Evolutionary conservation across 2,797 vertebrate species (phyloP), one percentile per base, ranked within the genome.

Genomic region (Microctenopoma lineatum): DNA sequence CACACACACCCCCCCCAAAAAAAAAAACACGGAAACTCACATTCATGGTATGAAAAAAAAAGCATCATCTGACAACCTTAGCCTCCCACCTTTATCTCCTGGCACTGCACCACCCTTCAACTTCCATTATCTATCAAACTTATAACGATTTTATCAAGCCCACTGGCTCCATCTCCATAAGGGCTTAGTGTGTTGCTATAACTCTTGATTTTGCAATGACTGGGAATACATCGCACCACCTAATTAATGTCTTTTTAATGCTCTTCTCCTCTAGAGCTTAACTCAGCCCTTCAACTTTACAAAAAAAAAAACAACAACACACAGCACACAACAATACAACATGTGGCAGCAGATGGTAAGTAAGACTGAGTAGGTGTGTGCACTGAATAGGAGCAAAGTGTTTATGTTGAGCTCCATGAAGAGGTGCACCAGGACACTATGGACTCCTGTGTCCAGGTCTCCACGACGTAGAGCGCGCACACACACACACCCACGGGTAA

Each of bases 191-290:
- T 79, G 51, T 76, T 63, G 75, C 88, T 73, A 90, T 92, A 90
- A 89, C 83, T 92, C 88, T 84, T 85, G 81, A 92, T 93, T 89
- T 88, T 79, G 75, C 79, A 79, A 63, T 68, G 77, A 87, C 88
- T 80, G 91, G 87, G 91, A 92, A 88, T 89, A 89, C 84, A 83
- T 83, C 58, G 84, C 87, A 74, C 70, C 78, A 78, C 78, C 81
- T 93, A 91, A 91, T 92, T 94, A 91, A 92, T 92, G 92, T 88
- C 77, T 92, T 93, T 92, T 94, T 93, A 93, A 94, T 93, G 91
- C 86, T 85, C 82, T 79, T 90, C 86, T 91, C 90, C 90, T 89
- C 89, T 81, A 69, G 89, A 91, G 90, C 87, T 89, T 86, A 89
- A 86, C 87, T 82, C 81, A 87, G 82, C 84, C 86, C 79, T 86